Conservation (phyloP, 1,140 invertebrate genomes). For the Protaetia brevitarsis region DNA sequence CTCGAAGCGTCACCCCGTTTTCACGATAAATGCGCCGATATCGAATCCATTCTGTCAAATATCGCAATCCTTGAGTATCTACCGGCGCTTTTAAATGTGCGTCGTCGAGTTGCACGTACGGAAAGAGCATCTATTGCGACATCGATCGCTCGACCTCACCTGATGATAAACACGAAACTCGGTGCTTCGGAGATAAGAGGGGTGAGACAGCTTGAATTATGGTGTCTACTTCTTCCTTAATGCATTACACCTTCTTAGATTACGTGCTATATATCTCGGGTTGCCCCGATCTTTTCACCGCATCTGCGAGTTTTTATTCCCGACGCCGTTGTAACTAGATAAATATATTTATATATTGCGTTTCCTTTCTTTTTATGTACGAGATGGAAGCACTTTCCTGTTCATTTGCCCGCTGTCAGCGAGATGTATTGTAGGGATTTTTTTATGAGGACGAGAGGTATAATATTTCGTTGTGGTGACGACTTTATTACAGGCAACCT, state of each 20-base stretch:
- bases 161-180: not conserved
- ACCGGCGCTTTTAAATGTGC: not conserved
- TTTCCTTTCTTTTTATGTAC: no score
- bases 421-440: no score
- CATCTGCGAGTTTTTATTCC: conserved; percentile 1
- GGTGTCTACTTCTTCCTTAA: not conserved
- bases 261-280: not conserved
- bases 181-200: not conserved
- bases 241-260: conserved; percentile 11
- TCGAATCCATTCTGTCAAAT: not conserved
- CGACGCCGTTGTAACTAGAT: no score
- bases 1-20: not conserved
- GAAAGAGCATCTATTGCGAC: not conserved
- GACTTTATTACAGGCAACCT: no score
- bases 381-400: no score
- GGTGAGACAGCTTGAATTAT: not conserved
- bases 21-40: not conserved
- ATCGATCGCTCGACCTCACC: not conserved
- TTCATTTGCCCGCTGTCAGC: no score
- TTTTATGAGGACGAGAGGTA: no score
- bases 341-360: no score
- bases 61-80: not conserved
- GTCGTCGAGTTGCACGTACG: not conserved
- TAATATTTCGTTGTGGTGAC: no score
- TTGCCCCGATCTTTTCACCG: not conserved